These are phyloP conservation scores for Popillia japonica DNA, from an alignment of 1,140 invertebrate genomes.

Conservation along the genomic window DNA sequence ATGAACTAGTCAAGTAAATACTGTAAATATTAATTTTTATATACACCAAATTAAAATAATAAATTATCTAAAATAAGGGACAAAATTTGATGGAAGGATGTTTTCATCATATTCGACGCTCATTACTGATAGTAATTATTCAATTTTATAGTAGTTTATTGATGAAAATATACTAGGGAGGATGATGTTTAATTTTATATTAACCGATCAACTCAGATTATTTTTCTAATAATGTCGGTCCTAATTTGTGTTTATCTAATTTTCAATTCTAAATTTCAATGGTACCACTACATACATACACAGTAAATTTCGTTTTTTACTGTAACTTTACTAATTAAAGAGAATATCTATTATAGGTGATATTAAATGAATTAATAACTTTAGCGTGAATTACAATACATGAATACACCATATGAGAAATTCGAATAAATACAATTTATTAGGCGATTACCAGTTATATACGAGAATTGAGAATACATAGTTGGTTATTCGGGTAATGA, in stretches of 20 bases:
- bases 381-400: background rate
- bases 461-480: background rate
- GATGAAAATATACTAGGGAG: background rate
- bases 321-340: background rate
- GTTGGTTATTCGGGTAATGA: background rate
- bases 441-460: background rate
- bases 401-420: background rate
- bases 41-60: slow-evolving; percentile 7
- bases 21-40: slow-evolving; percentile 9
- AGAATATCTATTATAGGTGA: slow-evolving; percentile 11
- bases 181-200: no score
- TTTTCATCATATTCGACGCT: slow-evolving; percentile 6
- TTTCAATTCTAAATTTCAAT: no score
- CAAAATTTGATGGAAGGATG: background rate
- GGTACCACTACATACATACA: background rate
- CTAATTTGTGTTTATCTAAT: background rate
- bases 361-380: background rate
- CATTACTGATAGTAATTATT: background rate
- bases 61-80: background rate
- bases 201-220: no score
- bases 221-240: background rate
- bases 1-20: background rate
- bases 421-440: slow-evolving; percentile 5
- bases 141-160: background rate
- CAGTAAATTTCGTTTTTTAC: background rate